Evolutionary conservation across 2,797 vertebrate species (phyloP).

Genomic region (Myioborus melanocephalus): DNA sequence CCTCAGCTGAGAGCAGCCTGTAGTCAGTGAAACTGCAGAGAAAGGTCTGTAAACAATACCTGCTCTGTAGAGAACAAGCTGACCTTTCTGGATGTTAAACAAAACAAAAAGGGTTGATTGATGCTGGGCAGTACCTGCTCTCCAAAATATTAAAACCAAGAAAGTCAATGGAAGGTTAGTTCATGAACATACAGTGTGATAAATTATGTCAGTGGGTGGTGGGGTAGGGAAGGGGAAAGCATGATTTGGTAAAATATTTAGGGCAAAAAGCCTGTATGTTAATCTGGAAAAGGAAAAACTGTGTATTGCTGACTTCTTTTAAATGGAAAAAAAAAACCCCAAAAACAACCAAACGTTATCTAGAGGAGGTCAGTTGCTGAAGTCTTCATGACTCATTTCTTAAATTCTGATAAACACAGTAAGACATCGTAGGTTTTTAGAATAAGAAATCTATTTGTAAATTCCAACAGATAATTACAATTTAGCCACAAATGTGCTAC

Average conservation of each 20-base stretch:
- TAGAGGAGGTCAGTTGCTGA: not conserved
- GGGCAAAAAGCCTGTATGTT: not conserved
- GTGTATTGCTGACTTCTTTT: not conserved
- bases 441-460: not conserved
- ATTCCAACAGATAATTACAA: not conserved
- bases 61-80: slow-evolving; percentile 43
- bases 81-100: slow-evolving; percentile 50
- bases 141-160: slow-evolving; percentile 15
- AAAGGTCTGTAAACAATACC: slow-evolving; percentile 55
- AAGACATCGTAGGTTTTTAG: not conserved
- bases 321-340: not conserved
- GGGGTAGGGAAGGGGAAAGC: not conserved
- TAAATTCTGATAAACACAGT: not conserved
- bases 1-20: not conserved
- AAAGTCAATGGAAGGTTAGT: slow-evolving; percentile 8
- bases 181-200: not conserved
- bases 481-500: not conserved
- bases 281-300: not conserved
- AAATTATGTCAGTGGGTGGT: not conserved
- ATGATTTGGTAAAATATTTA: not conserved
- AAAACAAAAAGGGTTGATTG: slow-evolving; percentile 54
- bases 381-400: not conserved
- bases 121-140: not conserved
- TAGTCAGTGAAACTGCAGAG: slow-evolving; percentile 22
- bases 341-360: not conserved